Conservation (phyloP, 2,888 invertebrate genomes). For the Zhuqinia jingwanae region DNA sequence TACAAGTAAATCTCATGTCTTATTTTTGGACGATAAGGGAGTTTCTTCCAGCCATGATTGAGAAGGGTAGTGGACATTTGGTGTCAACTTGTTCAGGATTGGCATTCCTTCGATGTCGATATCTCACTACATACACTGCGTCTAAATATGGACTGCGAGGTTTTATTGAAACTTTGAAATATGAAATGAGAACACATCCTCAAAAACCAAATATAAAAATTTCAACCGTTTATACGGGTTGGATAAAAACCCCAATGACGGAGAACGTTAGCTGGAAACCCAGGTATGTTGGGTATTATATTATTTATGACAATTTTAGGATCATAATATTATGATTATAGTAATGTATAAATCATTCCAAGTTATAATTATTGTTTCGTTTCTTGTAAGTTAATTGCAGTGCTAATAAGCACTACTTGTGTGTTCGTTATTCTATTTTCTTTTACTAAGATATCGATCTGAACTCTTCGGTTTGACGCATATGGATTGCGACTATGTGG, state of each 20-base stretch:
- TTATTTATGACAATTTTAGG: too few relatives aligned
- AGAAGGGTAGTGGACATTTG: conserved; percentile 84
- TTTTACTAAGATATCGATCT: background rate
- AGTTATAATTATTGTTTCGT: too few relatives aligned
- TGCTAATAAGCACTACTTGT: too few relatives aligned
- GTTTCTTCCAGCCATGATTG: conserved; percentile 85
- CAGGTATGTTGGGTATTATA: too few relatives aligned
- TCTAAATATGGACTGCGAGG: conserved; percentile 87
- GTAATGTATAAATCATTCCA: too few relatives aligned
- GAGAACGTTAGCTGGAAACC: background rate
- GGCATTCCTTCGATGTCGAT: conserved; percentile 84
- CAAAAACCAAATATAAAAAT: conserved; percentile 83
- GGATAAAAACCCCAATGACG: conserved; percentile 82
- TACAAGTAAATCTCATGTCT: conserved; percentile 85
- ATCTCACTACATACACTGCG: conserved; percentile 84
- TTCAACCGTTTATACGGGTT: conserved; percentile 85
- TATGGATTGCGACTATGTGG: conserved; percentile 26
- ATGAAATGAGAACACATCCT: conserved; percentile 84
- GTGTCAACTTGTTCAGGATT: conserved; percentile 85
- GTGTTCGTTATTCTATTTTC: too few relatives aligned
- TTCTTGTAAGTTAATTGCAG: too few relatives aligned
- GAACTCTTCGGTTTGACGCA: background rate
- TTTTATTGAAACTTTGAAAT: conserved; percentile 85
- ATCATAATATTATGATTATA: too few relatives aligned
- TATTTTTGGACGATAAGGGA: conserved; percentile 85